phyloP scores from a whole-genome alignment of 2,888 invertebrate genomes.

The Caenorhabditis japonica region DNA sequence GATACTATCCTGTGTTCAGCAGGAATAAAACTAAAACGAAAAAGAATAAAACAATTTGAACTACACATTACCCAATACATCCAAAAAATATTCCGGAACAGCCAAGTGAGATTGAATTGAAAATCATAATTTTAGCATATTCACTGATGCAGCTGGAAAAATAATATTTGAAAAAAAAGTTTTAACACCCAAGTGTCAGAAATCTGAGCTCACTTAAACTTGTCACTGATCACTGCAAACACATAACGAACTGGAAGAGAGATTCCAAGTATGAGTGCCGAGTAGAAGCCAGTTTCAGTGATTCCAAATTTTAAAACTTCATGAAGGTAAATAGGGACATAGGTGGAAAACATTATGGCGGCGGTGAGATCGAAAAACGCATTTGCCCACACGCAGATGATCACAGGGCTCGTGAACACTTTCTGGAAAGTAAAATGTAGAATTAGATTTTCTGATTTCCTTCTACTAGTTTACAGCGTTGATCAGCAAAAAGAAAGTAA shows the following conservation, averaged over 20 bases:
- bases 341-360: constrained; percentile 63
- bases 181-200: not conserved
- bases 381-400: constrained; percentile 65
- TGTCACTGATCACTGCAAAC: constrained; percentile 62
- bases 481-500: too few relatives aligned
- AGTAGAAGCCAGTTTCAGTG: constrained; percentile 46
- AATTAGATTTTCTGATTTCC: too few relatives aligned
- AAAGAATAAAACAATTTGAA: not conserved
- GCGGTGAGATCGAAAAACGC: constrained; percentile 67
- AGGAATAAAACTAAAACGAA: constrained; percentile 33
- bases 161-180: not conserved
- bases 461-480: too few relatives aligned
- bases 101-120: constrained; percentile 47
- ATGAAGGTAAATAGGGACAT: constrained; percentile 65
- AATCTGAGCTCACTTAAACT: constrained; percentile 43
- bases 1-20: constrained; percentile 12
- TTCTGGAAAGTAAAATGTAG: constrained; percentile 43
- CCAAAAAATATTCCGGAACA: constrained; percentile 29
- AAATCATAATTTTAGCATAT: constrained; percentile 29
- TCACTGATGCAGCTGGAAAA: constrained; percentile 45
- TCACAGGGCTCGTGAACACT: constrained; percentile 53
- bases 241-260: constrained; percentile 64
- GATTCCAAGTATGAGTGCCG: constrained; percentile 23
- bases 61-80: constrained; percentile 30
- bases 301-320: constrained; percentile 53